Conservation (phyloP, 2,888 invertebrate genomes). For the Archaeoteleia sp. region DNA sequence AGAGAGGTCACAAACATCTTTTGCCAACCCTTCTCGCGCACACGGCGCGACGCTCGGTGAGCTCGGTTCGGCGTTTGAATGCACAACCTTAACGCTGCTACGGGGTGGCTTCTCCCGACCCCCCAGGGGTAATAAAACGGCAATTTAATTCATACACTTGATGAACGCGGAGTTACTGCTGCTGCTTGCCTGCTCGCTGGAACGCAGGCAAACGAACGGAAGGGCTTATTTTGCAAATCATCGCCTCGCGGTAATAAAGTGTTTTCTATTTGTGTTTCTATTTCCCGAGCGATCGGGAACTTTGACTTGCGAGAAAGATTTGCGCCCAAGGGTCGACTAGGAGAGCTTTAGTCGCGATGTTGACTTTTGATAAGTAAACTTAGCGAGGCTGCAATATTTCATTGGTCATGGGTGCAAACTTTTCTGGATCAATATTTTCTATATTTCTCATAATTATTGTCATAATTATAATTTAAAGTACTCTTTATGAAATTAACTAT, state of each 20-base stretch:
- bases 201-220: slow-evolving; percentile 60
- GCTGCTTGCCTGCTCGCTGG: slow-evolving; percentile 45
- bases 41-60: slow-evolving; percentile 18
- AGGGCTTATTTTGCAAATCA: slow-evolving; percentile 72
- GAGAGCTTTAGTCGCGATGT: too few species aligned
- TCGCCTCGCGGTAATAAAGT: slow-evolving; percentile 63
- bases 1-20: slow-evolving; percentile 45
- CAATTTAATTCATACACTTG: slow-evolving; percentile 75
- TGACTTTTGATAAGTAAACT: too few species aligned
- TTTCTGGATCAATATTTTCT: too few species aligned
- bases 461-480: too few species aligned
- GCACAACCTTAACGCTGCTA: slow-evolving; percentile 56
- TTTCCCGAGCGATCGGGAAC: too few species aligned
- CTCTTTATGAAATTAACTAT: too few species aligned
- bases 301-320: not conserved
- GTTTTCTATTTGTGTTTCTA: slow-evolving; percentile 2
- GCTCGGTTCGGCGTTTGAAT: slow-evolving; percentile 56
- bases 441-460: too few species aligned
- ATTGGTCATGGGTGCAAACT: too few species aligned
- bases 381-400: too few species aligned
- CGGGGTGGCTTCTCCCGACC: slow-evolving; percentile 54
- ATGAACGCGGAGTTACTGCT: slow-evolving; percentile 64
- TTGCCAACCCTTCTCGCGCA: slow-evolving; percentile 41
- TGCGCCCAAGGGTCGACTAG: not conserved
- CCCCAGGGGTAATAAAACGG: slow-evolving; percentile 73